Evolutionary conservation across 2,888 invertebrate species (phyloP).

Genomic region (Eulithis testata): DNA sequence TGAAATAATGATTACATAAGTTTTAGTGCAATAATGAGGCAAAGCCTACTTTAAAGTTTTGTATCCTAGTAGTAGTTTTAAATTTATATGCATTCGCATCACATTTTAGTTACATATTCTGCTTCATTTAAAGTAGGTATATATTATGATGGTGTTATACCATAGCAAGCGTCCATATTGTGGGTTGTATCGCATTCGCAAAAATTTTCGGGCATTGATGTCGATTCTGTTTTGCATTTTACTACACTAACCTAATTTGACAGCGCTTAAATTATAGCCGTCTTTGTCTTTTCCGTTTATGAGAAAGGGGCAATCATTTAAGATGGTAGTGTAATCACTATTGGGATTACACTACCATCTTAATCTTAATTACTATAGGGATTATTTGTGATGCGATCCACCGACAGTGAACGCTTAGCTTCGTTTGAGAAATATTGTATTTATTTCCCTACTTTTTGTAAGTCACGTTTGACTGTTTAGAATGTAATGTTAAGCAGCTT

Average conservation of each 20-base stretch:
- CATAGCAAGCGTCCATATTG: too few relatives aligned
- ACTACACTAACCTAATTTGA: too few relatives aligned
- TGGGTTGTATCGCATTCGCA: too few relatives aligned
- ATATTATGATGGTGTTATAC: not conserved
- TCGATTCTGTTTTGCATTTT: too few relatives aligned
- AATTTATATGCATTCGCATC: slow-evolving; percentile 47
- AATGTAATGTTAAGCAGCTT: slow-evolving; percentile 61
- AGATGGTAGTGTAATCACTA: too few relatives aligned
- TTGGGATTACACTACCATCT: too few relatives aligned
- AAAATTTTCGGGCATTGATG: too few relatives aligned
- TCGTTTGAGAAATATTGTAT: not conserved
- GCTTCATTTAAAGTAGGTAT: slow-evolving; percentile 41
- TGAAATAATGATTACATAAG: slow-evolving; percentile 74
- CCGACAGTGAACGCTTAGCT: not conserved
- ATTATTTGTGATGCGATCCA: not conserved
- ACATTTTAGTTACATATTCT: slow-evolving; percentile 52
- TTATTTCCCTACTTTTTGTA: slow-evolving; percentile 16
- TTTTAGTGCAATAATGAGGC: slow-evolving; percentile 83
- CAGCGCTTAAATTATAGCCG: too few relatives aligned
- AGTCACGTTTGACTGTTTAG: slow-evolving; percentile 58
- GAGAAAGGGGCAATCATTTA: too few relatives aligned
- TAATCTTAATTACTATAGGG: too few relatives aligned
- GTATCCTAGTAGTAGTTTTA: slow-evolving; percentile 76
- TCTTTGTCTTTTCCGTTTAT: too few relatives aligned
- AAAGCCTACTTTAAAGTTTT: slow-evolving; percentile 80